Base-by-base conservation (phyloP, 2,888 invertebrate genomes). In the Drosophila nigricruria region DNA sequence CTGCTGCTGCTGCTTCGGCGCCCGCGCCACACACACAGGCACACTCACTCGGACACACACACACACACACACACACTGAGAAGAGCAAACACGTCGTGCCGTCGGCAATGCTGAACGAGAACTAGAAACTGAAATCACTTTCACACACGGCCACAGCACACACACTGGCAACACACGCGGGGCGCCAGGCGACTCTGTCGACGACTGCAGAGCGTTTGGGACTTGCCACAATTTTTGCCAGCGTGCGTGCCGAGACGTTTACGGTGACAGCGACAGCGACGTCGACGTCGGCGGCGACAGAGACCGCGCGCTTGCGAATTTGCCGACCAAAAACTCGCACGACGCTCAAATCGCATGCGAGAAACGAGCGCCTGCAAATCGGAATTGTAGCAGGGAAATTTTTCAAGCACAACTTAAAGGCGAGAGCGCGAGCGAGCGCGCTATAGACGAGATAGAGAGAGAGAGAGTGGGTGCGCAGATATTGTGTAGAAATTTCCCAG, bases 51-150 rank as follows among this genome's bases (percentile, higher is more conserved):
- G 16, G 16, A 16, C 45, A 5, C 25, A n/a, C 20, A 20, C 20
- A 0, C 18, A 34, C 50, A 9, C 50, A 16, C 34, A 34, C 52
- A 56, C 58, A 72, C 70, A 68, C 66, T 65, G 67, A 68, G 65
- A 70, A 73, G 63, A 60, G 58, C 60, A 76, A 70, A 79, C 91
- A 92, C 92, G 92, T 92, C 91, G 86, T 90, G 88, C 88, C 92
- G 90, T 90, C 87, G 89, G 91, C 90, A 91, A 91, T 89, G 92
- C 91, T 92, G 88, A 92, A 89, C 92, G 92, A 91, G 91, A 92
- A 92, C 92, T 92, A 90, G 69, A 78, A 81, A 70, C 84, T 62
- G 63, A 74, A 70, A 69, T 54, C 69, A 70, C 73, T 73, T 77
- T 77, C 63, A 53, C 53, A 52, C 30, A 45, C 70, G 56, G 52